These are phyloP conservation scores for Trematomus bernacchii DNA, from an alignment of 2,797 vertebrate species.

Conservation along the genomic window DNA sequence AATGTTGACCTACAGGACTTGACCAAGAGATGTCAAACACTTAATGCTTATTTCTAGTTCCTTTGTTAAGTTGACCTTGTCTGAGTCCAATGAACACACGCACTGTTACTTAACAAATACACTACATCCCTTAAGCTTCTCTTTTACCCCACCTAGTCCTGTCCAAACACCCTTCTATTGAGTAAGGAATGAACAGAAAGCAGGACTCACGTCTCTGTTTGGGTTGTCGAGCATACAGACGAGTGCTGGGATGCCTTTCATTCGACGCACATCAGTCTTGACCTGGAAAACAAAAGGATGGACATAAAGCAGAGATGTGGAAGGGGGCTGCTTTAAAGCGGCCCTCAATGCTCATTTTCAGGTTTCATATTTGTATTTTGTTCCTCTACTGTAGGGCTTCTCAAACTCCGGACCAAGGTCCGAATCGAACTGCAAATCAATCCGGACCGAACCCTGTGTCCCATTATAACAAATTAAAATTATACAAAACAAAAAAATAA, in stretches of 20 bases:
- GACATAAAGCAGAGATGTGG: neutral
- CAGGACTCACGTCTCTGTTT: conserved; percentile 90
- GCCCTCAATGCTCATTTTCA: too few relatives aligned
- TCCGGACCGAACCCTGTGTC: too few relatives aligned
- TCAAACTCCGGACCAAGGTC: too few relatives aligned
- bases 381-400: neutral
- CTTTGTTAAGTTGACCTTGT: conserved; percentile 8
- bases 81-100: conserved; percentile 10
- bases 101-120: conserved; percentile 20
- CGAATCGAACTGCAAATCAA: too few relatives aligned
- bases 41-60: conserved; percentile 39
- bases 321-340: too few relatives aligned
- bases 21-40: conserved; percentile 27
- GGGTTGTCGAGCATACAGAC: conserved; percentile 95
- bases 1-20: conserved; percentile 59
- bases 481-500: too few relatives aligned
- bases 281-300: conserved; percentile 69
- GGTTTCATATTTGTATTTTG: neutral
- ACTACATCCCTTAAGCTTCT: conserved; percentile 37
- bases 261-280: conserved; percentile 84
- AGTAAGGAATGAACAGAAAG: conserved; percentile 19
- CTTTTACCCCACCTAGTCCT: conserved; percentile 12
- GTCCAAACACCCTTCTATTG: conserved; percentile 27
- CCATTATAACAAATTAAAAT: too few relatives aligned
- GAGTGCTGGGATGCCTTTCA: conserved; percentile 95